Percentiles rank a stretch among this genome's conserved stretches.
These are phyloP conservation scores for Erebia palarica DNA, from an alignment of 2,888 invertebrate species.

Conservation along the genomic window DNA sequence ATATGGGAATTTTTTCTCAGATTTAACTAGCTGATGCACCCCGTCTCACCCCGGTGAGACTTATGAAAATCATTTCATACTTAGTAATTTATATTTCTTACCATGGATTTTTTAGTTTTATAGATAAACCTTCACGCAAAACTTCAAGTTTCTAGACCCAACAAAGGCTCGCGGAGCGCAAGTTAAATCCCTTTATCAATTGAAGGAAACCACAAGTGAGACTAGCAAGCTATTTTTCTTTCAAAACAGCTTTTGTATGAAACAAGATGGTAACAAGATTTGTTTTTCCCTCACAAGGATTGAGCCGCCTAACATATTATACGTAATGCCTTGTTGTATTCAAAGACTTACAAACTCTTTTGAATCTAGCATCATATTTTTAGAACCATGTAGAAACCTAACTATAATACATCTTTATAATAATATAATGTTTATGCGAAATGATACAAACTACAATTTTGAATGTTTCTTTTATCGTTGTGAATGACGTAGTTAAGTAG, in stretches of 20 bases:
- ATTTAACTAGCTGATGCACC: too few relatives aligned
- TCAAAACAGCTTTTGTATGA: not conserved
- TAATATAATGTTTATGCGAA: too few relatives aligned
- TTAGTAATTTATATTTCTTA: too few relatives aligned
- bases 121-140: too few relatives aligned
- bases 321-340: slow-evolving; percentile 1
- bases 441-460: too few relatives aligned
- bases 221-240: slow-evolving; percentile 6
- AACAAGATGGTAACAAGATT: not conserved
- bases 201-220: not conserved
- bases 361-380: not conserved
- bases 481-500: too few relatives aligned
- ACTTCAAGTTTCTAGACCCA: too few relatives aligned
- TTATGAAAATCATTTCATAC: too few relatives aligned
- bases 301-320: not conserved
- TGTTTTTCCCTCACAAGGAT: slow-evolving; percentile 3
- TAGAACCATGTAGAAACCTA: not conserved
- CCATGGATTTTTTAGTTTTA: too few relatives aligned
- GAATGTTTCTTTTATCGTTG: too few relatives aligned
- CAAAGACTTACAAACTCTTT: slow-evolving; percentile 1
- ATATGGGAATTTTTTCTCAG: too few relatives aligned
- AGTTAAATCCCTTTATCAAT: not conserved
- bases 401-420: not conserved
- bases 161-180: not conserved
- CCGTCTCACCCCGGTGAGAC: too few relatives aligned